These are phyloP conservation scores for Operophtera brumata DNA, from an alignment of 2,888 invertebrate genomes.

Conservation along the genomic window DNA sequence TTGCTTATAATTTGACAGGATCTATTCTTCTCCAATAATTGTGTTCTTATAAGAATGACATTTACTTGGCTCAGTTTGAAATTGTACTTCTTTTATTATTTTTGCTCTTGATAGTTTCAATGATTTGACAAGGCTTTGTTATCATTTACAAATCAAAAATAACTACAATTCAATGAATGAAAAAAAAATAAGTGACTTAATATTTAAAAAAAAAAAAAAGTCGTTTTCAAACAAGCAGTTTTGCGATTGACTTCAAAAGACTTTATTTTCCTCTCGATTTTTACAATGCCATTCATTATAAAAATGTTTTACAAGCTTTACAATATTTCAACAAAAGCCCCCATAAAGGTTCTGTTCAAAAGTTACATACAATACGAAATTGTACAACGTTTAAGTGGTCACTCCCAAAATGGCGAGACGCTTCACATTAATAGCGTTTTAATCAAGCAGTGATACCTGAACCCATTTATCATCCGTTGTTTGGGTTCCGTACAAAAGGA, in stretches of 20 bases:
- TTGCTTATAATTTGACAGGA: constrained; percentile 10
- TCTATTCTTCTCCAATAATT: constrained; percentile 15
- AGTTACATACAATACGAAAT: neutral
- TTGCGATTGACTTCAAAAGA: no score
- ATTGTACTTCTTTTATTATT: neutral
- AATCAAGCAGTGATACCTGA: constrained; percentile 44
- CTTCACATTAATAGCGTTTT: constrained; percentile 28
- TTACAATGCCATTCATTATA: neutral
- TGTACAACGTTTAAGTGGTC: constrained; percentile 6
- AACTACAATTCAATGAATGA: no score
- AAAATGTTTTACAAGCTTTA: neutral
- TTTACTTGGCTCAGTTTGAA: constrained; percentile 1
- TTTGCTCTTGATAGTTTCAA: neutral
- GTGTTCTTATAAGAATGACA: constrained; percentile 8
- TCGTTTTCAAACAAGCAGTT: no score
- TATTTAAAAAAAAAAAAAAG: no score
- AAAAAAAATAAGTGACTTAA: no score
- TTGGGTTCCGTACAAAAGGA: constrained; percentile 49
- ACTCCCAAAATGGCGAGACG: neutral
- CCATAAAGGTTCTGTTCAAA: neutral
- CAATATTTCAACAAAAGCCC: neutral
- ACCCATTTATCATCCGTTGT: constrained; percentile 51
- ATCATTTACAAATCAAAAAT: no score
- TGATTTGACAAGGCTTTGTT: neutral
- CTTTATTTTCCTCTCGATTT: no score